Conservation (phyloP, 1,140 invertebrate species). For the Caenorhabditis remanei region DNA sequence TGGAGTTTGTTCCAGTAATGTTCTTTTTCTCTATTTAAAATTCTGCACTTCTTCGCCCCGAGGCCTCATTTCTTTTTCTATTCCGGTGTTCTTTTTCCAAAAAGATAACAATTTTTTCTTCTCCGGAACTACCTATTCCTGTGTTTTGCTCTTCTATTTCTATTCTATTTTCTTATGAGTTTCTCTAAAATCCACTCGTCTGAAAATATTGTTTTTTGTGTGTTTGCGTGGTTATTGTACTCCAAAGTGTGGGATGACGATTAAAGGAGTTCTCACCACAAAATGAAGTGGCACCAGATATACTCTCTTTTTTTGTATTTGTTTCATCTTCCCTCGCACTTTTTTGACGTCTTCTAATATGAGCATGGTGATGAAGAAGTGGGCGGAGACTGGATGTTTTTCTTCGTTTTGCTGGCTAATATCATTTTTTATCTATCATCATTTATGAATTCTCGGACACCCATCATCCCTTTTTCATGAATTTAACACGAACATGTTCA, state of each 20-base stretch:
- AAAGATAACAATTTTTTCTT: neutral
- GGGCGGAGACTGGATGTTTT: slow-evolving; percentile 7
- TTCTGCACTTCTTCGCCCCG: neutral
- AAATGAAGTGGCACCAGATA: slow-evolving; percentile 18
- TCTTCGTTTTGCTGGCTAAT: neutral
- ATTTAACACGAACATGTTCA: too few relatives aligned
- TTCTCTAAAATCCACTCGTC: neutral
- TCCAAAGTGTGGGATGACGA: neutral
- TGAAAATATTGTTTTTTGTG: neutral
- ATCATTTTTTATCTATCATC: neutral
- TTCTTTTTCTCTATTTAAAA: neutral
- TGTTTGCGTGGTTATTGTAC: slow-evolving; percentile 1
- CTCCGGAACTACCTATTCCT: too few relatives aligned
- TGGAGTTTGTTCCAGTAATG: neutral
- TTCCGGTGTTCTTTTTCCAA: neutral
- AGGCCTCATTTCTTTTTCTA: neutral
- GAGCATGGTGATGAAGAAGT: neutral
- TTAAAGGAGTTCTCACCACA: neutral
- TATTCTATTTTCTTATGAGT: neutral
- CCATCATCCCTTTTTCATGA: too few relatives aligned
- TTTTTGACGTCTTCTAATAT: slow-evolving; percentile 9
- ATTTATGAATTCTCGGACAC: neutral
- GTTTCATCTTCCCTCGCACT: neutral
- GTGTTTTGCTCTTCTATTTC: neutral
- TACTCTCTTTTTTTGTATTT: neutral